phyloP scores from a whole-genome alignment of 2,888 invertebrate genomes.

The Globia sparganii region DNA sequence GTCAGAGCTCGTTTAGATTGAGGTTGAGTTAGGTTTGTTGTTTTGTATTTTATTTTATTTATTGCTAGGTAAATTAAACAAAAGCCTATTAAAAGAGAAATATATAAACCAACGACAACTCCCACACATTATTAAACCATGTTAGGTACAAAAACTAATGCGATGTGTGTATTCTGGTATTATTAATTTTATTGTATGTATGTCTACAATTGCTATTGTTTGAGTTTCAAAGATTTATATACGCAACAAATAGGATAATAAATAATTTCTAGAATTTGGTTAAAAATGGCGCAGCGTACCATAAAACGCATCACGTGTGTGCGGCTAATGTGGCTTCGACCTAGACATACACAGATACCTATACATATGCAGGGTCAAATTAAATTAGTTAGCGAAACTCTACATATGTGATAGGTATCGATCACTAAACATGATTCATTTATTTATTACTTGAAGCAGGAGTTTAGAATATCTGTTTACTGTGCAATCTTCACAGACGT shows the following conservation, averaged over 20 bases:
- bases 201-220: too few species aligned
- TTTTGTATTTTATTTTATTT: not conserved
- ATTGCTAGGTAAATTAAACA: not conserved
- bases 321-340: not conserved
- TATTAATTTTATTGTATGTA: too few species aligned
- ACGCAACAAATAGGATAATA: not conserved
- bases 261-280: not conserved
- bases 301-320: not conserved
- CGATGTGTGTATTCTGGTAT: not conserved
- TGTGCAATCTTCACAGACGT: not conserved
- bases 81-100: not conserved
- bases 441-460: too few species aligned
- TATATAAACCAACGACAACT: not conserved
- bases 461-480: not conserved
- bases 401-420: not conserved
- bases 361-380: not conserved
- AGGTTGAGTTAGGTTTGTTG: not conserved
- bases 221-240: not conserved
- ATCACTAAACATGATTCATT: not conserved
- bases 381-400: not conserved
- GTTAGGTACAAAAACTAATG: not conserved
- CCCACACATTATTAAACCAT: not conserved
- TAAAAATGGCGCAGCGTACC: not conserved
- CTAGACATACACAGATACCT: not conserved
- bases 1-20: conserved; percentile 8